Conservation (phyloP, 2,797 vertebrate genomes). For the Gallinago solitaria region DNA sequence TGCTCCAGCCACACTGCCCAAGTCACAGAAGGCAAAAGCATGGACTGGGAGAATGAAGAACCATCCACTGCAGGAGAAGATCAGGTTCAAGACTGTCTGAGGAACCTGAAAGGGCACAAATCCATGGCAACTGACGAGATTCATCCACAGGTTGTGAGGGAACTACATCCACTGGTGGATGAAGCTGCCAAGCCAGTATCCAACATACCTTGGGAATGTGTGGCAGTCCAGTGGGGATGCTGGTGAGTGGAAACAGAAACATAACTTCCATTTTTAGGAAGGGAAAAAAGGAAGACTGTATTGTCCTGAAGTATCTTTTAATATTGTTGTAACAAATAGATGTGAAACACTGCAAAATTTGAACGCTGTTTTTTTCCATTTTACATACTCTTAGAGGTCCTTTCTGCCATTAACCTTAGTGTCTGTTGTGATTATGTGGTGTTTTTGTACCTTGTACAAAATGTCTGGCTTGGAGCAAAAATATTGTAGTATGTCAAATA, state of each 20-base stretch:
- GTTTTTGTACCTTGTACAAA: not conserved
- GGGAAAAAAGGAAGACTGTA: not conserved
- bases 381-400: not conserved
- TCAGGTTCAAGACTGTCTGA: not conserved
- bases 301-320: not conserved
- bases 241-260: not conserved
- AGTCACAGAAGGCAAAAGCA: not conserved
- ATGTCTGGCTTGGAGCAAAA: constrained; percentile 28
- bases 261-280: not conserved
- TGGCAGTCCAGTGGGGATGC: not conserved
- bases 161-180: not conserved
- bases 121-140: not conserved
- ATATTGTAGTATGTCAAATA: constrained; percentile 4
- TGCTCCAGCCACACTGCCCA: not conserved
- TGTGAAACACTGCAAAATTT: not conserved
- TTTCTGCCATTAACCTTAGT: not conserved
- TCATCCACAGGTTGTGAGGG: not conserved
- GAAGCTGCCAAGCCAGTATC: not conserved
- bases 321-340: not conserved
- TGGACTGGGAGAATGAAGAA: not conserved
- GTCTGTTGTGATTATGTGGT: not conserved
- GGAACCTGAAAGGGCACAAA: not conserved
- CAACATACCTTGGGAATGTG: not conserved
- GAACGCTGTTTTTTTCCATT: not conserved
- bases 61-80: not conserved